Percentiles rank a stretch among this genome's conserved stretches.
Evolutionary conservation across 2,888 invertebrate genomes (phyloP).

Genomic region (Ophioninae sp.): DNA sequence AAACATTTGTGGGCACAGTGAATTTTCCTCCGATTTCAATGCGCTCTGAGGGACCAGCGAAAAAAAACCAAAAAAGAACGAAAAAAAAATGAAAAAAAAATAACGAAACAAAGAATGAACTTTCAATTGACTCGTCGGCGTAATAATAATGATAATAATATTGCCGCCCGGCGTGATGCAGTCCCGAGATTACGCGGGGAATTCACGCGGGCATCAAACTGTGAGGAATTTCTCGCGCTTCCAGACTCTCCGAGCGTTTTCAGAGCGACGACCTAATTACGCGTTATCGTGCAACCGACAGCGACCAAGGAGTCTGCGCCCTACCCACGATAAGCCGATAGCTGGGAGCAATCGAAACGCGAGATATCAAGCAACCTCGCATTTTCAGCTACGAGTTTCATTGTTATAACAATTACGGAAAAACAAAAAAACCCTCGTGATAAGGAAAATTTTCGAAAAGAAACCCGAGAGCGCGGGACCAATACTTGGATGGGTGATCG

Average conservation of each 20-base stretch:
- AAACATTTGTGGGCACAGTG: constrained; percentile 1
- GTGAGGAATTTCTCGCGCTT: constrained; percentile 46
- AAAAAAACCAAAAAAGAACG: constrained; percentile 1
- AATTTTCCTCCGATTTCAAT: constrained; percentile 15
- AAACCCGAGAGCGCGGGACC: no score
- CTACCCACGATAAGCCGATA: constrained; percentile 46
- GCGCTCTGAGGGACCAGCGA: no score
- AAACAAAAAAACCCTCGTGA: no score
- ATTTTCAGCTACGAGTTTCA: constrained; percentile 8
- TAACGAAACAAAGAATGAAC: constrained; percentile 4
- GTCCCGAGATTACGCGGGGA: constrained; percentile 28
- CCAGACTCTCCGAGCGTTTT: constrained; percentile 38
- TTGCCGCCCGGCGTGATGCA: constrained; percentile 20
- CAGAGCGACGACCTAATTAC: constrained; percentile 59
- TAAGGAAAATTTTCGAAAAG: no score
- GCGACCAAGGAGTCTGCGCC: constrained; percentile 35
- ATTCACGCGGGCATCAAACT: constrained; percentile 40
- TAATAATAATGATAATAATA: constrained; percentile 6
- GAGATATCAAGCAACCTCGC: constrained; percentile 41
- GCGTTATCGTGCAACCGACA: constrained; percentile 55
- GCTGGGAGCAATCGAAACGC: constrained; percentile 43
- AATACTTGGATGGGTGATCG: no score
- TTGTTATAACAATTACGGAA: no score
- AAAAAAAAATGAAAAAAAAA: constrained; percentile 9
- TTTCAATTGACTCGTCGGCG: constrained; percentile 20